phyloP scores from a whole-genome alignment of 2,797 vertebrate species.

The Enteromius fasciolatus region DNA sequence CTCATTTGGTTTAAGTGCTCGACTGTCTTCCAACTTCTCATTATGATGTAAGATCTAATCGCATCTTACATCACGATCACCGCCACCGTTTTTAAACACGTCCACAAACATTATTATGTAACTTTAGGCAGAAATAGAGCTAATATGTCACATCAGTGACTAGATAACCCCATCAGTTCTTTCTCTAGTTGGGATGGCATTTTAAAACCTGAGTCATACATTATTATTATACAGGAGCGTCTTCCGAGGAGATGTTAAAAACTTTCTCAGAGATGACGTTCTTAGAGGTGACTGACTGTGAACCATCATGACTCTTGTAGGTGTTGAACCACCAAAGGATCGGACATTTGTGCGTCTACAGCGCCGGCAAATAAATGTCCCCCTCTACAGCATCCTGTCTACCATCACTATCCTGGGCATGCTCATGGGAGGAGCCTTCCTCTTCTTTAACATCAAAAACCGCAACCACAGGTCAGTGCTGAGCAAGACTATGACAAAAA shows the following conservation, averaged over 20 bases:
- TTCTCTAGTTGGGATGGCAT: slow-evolving; percentile 31
- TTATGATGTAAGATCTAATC: slow-evolving; percentile 27
- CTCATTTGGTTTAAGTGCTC: slow-evolving; percentile 28
- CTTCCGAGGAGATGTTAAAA: slow-evolving; percentile 14
- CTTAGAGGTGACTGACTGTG: slow-evolving; percentile 7
- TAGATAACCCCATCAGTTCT: not conserved
- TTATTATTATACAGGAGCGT: slow-evolving; percentile 7
- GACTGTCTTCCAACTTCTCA: slow-evolving; percentile 4
- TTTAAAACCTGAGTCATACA: slow-evolving; percentile 20
- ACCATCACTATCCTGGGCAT: slow-evolving; percentile 96
- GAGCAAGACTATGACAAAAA: not conserved
- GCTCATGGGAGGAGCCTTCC: slow-evolving; percentile 98
- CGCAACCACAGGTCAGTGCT: slow-evolving; percentile 94
- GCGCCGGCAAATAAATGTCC: slow-evolving; percentile 94
- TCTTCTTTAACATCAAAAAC: slow-evolving; percentile 99
- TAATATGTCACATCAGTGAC: slow-evolving; percentile 35
- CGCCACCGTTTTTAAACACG: slow-evolving; percentile 11
- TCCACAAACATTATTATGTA: slow-evolving; percentile 55
- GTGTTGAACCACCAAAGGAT: slow-evolving; percentile 94
- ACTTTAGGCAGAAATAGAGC: slow-evolving; percentile 33
- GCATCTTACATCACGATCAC: not conserved
- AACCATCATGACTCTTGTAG: slow-evolving; percentile 67
- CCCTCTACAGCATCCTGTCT: slow-evolving; percentile 97
- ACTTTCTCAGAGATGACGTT: slow-evolving; percentile 14
- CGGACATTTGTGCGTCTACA: slow-evolving; percentile 92